These are phyloP conservation scores for Drosophila nigrodunni DNA, from an alignment of 1,140 invertebrate species.

Conservation along the genomic window DNA sequence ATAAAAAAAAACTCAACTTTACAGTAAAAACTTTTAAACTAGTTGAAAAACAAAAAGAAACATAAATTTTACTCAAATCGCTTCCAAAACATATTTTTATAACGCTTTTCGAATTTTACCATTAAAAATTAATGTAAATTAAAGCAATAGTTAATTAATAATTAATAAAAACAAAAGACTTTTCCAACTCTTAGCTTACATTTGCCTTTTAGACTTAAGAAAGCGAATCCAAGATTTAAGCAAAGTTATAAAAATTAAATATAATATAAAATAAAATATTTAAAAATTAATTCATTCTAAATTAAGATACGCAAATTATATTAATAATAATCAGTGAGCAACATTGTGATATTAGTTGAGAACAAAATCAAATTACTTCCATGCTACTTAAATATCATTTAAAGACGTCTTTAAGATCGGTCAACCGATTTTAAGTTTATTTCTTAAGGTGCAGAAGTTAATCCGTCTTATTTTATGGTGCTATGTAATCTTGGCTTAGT, in stretches of 20 bases:
- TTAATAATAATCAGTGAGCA: conserved; percentile 74
- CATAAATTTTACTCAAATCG: conserved; percentile 71
- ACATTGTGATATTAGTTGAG: conserved; percentile 83
- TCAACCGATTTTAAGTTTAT: conserved; percentile 30
- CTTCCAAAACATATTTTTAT: conserved; percentile 75
- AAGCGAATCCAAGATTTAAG: conserved; percentile 54
- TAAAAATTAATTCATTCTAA: conserved; percentile 24
- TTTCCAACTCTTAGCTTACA: conserved; percentile 79
- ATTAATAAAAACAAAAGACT: conserved; percentile 66
- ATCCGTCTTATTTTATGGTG: conserved; percentile 40
- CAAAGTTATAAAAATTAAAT: conserved; percentile 30
- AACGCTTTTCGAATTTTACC: conserved; percentile 76
- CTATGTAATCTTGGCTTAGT: conserved; percentile 48
- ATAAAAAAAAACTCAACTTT: conserved; percentile 24
- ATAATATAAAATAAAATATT: conserved; percentile 25
- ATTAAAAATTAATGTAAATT: conserved; percentile 60
- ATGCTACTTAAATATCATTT: conserved; percentile 74
- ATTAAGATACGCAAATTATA: conserved; percentile 31
- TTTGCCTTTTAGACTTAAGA: conserved; percentile 76
- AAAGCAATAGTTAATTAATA: conserved; percentile 71
- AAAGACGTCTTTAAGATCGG: conserved; percentile 9
- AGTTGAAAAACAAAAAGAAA: conserved; percentile 19
- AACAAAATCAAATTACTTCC: conserved; percentile 81
- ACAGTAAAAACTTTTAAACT: conserved; percentile 26
- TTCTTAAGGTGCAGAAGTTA: conserved; percentile 32